Percentiles rank a stretch among this genome's conserved stretches.
Evolutionary conservation across 2,888 invertebrate species (phyloP).

Genomic region (Rhimphoctona megacephalus): DNA sequence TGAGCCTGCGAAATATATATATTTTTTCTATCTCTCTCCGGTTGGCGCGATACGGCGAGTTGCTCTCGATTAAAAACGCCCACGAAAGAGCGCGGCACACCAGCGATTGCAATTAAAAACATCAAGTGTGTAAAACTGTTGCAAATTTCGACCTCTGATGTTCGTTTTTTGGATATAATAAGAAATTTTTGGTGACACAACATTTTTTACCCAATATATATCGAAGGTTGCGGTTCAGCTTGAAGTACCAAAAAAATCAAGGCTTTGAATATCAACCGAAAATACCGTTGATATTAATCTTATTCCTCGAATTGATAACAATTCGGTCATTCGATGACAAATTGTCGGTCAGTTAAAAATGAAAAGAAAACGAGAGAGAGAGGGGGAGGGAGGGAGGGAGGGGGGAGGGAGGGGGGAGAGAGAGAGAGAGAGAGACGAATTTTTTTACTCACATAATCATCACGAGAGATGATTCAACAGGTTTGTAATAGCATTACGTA

Average conservation of each 20-base stretch:
- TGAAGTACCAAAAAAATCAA: background rate
- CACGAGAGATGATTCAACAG: constrained; percentile 26
- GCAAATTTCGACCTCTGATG: background rate
- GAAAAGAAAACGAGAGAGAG: background rate
- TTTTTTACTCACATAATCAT: constrained; percentile 1
- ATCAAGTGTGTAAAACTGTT: background rate
- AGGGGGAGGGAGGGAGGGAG: no score
- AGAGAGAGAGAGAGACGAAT: background rate
- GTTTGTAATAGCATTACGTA: constrained; percentile 29
- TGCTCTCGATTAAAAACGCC: constrained; percentile 59
- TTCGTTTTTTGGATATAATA: background rate
- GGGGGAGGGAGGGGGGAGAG: no score
- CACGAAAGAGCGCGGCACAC: constrained; percentile 24
- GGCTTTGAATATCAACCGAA: background rate
- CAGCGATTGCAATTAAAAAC: constrained; percentile 50
- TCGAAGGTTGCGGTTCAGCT: background rate
- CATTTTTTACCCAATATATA: background rate
- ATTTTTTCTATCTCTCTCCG: constrained; percentile 27
- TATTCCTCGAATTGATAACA: background rate
- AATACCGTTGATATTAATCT: background rate
- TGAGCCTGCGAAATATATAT: constrained; percentile 46
- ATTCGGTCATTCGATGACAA: background rate
- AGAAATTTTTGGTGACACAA: background rate
- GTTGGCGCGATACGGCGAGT: constrained; percentile 43
- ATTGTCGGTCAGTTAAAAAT: background rate